Evolutionary conservation across 2,797 vertebrate genomes (phyloP).

Genomic region (Onychomys torridus): DNA sequence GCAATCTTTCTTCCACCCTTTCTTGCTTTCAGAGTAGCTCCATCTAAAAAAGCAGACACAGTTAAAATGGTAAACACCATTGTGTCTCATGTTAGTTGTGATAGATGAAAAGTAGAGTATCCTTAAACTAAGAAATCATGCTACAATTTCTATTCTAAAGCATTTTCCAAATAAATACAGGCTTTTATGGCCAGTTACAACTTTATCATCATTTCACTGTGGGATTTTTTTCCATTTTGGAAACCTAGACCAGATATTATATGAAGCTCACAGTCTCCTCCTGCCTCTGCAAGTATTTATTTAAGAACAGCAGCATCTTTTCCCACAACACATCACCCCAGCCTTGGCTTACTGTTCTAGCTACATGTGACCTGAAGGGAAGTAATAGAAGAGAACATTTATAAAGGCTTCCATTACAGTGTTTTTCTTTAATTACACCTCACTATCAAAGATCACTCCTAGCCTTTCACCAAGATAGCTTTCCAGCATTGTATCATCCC

Average conservation of each 20-base stretch:
- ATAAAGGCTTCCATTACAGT: not conserved
- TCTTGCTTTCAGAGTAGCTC: slow-evolving; percentile 37
- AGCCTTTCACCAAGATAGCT: not conserved
- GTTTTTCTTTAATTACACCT: not conserved
- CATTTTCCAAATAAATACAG: slow-evolving; percentile 6
- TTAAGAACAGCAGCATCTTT: not conserved
- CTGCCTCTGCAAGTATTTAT: not conserved
- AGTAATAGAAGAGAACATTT: not conserved
- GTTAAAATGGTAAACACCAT: slow-evolving; percentile 52
- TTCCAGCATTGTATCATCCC: not conserved
- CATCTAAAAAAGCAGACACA: slow-evolving; percentile 48
- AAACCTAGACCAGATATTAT: not conserved
- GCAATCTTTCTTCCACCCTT: slow-evolving; percentile 61
- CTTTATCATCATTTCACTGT: not conserved
- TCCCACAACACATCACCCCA: not conserved
- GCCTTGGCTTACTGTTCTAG: not conserved
- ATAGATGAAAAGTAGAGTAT: slow-evolving; percentile 40
- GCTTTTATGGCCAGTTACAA: not conserved
- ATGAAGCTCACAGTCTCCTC: not conserved
- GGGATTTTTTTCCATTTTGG: not conserved
- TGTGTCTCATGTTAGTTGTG: slow-evolving; percentile 57
- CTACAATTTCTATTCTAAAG: not conserved
- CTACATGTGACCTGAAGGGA: not conserved
- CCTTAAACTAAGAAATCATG: slow-evolving; percentile 41
- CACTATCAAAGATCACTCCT: not conserved